phyloP scores from a whole-genome alignment of 2,888 invertebrate genomes.

The Meliscaeva auricollis region DNA sequence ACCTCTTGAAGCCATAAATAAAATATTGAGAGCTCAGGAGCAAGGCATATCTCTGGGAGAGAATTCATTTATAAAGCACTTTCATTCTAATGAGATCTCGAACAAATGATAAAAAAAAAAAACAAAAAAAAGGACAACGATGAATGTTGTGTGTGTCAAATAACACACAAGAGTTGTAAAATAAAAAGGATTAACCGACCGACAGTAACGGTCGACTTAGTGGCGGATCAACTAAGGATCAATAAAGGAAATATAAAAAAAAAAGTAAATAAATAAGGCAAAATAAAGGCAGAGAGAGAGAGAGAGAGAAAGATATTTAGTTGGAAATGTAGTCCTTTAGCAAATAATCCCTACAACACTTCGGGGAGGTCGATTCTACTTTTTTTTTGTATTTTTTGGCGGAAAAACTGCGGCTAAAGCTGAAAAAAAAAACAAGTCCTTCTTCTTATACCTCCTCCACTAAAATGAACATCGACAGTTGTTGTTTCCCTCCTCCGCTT shows the following conservation, averaged over 20 bases:
- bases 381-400: constrained; percentile 24
- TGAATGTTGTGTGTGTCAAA: constrained; percentile 37
- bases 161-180: constrained; percentile 42
- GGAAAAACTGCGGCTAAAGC: constrained; percentile 33
- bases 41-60: background rate
- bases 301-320: background rate
- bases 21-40: constrained; percentile 9
- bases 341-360: constrained; percentile 48
- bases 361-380: background rate
- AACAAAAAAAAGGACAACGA: constrained; percentile 6
- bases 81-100: constrained; percentile 49
- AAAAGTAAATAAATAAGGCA: constrained; percentile 32
- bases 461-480: constrained; percentile 56
- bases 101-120: background rate
- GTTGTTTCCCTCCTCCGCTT: background rate
- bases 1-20: background rate
- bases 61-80: constrained; percentile 59
- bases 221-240: constrained; percentile 65
- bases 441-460: background rate
- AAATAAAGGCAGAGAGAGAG: constrained; percentile 2
- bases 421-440: background rate
- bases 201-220: constrained; percentile 54
- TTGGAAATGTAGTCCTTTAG: constrained; percentile 25
- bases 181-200: constrained; percentile 64
- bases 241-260: constrained; percentile 32